Base-by-base conservation (phyloP, 1,140 invertebrate genomes). In the Bombus soroeensis region DNA sequence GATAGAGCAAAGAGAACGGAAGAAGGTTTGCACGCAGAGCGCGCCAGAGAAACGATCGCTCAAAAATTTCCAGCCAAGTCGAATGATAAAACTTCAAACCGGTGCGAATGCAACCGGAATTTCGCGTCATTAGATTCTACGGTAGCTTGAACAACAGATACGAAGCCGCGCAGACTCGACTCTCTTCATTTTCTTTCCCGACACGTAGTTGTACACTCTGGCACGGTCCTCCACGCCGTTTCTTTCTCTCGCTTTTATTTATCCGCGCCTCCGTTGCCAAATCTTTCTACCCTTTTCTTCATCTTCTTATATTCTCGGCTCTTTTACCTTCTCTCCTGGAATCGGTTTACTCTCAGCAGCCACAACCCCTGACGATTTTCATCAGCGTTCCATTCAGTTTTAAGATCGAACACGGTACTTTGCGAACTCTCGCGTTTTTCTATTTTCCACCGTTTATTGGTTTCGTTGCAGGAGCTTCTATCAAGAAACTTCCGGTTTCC, bases 51-150 rank as follows among this genome's bases (percentile, higher is more conserved):
- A 53, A 53, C 47, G 47, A 53, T 53, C 47, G 22, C 76, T 91
- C 77, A 90, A 90, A 91, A 92, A 93, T 92, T 91, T 13, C 59
- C 47, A 53, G 91, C 88, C 76, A 81, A 85, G 71, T 68, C 86
- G 90, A 88, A 91, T 90, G 92, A 92, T 92, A 92, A 93, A 94
- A 94, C 91, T 93, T 92, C 82, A 84, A 85, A 86, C 70, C 59
- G 32, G 15, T 66, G 87, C 87, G 91, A 92, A 89, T 83, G 91
- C 83, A 70, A 79, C 84, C 88, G 88, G 86, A 93, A 94, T 90
- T 94, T 93, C 88, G 91, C 89, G 88, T 92, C 93, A 94, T 94
- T 94, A 94, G 90, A 88, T 92, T 91, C 88, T 85, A 83, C 79
- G 76, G 91, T 89, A 90, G 93, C 91, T 92, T 77, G 74, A 93